phyloP scores from a whole-genome alignment of 2,113 vertebrate species.

The Poecile atricapillus region DNA sequence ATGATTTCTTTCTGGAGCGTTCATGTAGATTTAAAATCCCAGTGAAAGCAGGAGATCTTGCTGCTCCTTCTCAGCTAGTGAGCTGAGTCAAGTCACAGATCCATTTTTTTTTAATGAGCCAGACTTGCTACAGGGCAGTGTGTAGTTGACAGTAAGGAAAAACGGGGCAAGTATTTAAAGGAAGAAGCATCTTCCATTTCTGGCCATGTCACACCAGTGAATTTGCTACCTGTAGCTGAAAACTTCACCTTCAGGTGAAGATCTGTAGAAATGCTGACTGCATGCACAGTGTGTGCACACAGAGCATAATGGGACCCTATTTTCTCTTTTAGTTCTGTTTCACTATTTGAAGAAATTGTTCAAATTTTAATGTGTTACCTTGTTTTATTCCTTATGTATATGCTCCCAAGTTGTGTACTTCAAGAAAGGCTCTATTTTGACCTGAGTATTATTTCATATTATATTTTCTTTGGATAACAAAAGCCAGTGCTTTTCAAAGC shows the following conservation, averaged over 20 bases:
- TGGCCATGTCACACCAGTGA: fast-evolving
- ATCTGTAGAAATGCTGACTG: too few species aligned
- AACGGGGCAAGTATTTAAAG: neutral
- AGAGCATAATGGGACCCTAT: too few species aligned
- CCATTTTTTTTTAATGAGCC: neutral
- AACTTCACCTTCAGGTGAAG: neutral
- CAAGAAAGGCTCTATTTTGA: neutral
- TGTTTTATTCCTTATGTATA: neutral
- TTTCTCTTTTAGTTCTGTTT: too few species aligned
- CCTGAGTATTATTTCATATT: neutral
- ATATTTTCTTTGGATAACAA: neutral
- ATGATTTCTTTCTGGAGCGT: neutral
- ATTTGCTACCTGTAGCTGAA: neutral
- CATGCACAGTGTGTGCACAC: too few species aligned
- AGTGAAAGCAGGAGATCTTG: neutral
- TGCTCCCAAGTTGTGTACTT: neutral
- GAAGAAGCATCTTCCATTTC: neutral
- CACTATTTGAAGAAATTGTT: neutral
- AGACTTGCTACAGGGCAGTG: neutral
- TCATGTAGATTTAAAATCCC: neutral
- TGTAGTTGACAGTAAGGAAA: neutral
- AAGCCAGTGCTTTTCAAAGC: neutral
- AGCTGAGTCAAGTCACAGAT: neutral
- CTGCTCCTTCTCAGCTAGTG: neutral
- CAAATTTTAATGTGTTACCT: neutral